Conservation (phyloP, 2,113 vertebrate genomes). For the Rhineura floridana region DNA sequence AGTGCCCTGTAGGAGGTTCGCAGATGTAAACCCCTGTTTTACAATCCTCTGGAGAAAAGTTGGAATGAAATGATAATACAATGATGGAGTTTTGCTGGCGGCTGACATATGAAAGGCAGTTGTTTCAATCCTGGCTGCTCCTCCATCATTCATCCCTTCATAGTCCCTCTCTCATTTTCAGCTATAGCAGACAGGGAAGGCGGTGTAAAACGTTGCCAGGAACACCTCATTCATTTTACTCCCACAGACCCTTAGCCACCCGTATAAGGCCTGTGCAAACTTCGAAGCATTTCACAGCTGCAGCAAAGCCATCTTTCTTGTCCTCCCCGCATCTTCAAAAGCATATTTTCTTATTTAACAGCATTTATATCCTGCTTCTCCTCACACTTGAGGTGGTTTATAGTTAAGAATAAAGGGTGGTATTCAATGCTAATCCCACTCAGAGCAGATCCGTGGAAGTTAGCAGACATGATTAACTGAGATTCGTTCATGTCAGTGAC, state of each 20-base stretch:
- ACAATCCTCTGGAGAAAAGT: background rate
- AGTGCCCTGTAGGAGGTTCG: background rate
- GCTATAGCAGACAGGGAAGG: slow-evolving; percentile 29
- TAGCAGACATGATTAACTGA: no score
- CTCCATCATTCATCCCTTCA: slow-evolving; percentile 8
- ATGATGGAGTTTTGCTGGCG: background rate
- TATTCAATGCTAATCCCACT: no score
- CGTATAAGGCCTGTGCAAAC: accelerated
- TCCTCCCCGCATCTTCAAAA: background rate
- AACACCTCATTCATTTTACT: slow-evolving; percentile 48
- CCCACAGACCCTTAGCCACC: background rate
- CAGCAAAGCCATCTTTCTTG: background rate
- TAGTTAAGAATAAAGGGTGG: background rate
- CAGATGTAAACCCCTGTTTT: background rate
- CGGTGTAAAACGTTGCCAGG: slow-evolving; percentile 6
- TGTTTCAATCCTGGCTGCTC: slow-evolving; percentile 27
- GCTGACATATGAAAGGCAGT: background rate
- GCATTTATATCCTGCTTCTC: background rate
- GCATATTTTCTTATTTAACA: background rate
- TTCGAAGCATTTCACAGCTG: accelerated
- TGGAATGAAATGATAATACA: slow-evolving; percentile 31
- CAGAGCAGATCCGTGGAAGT: no score
- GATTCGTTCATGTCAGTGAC: no score
- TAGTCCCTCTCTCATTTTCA: slow-evolving; percentile 48
- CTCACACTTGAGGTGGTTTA: background rate